Base-by-base conservation (phyloP, 1,140 invertebrate genomes). In the Zaprionus inermis region DNA sequence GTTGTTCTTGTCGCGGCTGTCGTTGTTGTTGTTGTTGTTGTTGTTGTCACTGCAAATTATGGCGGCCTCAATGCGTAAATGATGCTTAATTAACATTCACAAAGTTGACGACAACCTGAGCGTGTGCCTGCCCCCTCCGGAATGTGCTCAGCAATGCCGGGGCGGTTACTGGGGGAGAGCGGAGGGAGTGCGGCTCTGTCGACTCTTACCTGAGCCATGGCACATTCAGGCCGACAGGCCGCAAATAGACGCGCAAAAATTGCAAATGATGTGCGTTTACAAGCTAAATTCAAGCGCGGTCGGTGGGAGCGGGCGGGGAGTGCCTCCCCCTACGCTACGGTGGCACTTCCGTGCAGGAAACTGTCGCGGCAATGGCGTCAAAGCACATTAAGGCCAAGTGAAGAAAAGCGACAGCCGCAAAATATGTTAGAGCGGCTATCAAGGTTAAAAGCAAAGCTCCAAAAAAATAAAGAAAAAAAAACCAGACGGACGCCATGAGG, bases 11-110 rank as follows among this genome's bases (percentile, higher is more conserved):
- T n/a, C n/a, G n/a, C n/a, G n/a, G n/a, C n/a, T n/a, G n/a, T n/a
- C n/a, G 32, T 44, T 54, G 58, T 28, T 52, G 36, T 51, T 30
- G 28, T 28, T 52, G 18, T 60, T 44, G 67, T 46, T 69, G 65
- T 34, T 61, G 81, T 88, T 88, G 82, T 85, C 82, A 41, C 66
- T 81, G 81, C 81, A 81, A 85, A 85, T 85, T 85, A 85, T 85
- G 82, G 83, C 83, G 79, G 83, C 83, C 82, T 76, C 83, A 85
- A 85, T 85, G 82, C 82, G 82, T 85, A 85, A 85, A 85, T 85
- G 79, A 85, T 85, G 82, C 82, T 85, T 86, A 86, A 86, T 86
- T 86, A 86, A 86, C 82, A 86, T 86, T 86, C 78, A 82, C 82
- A 65, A 77, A 60, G 65, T 58, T 84, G 49, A 72, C 78, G 61